Evolutionary conservation across 2,113 vertebrate genomes (phyloP), one percentile per base, ranked within the genome.

Genomic region (Clarias macrocephalus): DNA sequence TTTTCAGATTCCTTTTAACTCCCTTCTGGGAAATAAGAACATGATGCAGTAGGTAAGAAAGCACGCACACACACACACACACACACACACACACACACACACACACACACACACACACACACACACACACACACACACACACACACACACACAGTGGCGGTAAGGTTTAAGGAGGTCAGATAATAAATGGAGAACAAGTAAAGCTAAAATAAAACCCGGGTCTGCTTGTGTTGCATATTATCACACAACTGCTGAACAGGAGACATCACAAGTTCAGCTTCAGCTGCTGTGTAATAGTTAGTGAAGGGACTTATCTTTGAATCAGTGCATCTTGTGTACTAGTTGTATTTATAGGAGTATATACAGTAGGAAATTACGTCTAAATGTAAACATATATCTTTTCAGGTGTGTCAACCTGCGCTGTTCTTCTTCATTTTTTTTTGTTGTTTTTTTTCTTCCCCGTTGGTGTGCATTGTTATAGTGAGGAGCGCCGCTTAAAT

Each of bases 401-500:
- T 60, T 57, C 48, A 30, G 75, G 42, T 57, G 62, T 68, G 88
- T 82, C 85, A 89, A 84, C 76, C 87, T 83, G 30, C 48, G 84
- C 80, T 80, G 79, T 87, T 85, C 48, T 37, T 37, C 33, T 37
- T 37, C 6, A 28, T 72, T 13, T 48, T 48, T 48, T 6, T 48
- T 48, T 48, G 23, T 72, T 13, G 85, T 73, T 86, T 16, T 88
- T 42, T 83, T 33, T 33, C 1, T 33, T 37, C 3, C 33, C 33
- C 33, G 87, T 80, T 80, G 68, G 65, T 80, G 82, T 85, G 86
- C 60, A 80, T 81, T 80, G 88, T 77, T 96, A 95, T 95, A 96
- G 95, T 95, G 94, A 93, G 95, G 96, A 95, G 96, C 95, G 89
- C 94, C 93, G 94, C 96, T 98, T 96, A 97, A 97, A 99, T 97